Base-by-base conservation (phyloP, 1,140 invertebrate species). In the Drosophila kikkawai region DNA sequence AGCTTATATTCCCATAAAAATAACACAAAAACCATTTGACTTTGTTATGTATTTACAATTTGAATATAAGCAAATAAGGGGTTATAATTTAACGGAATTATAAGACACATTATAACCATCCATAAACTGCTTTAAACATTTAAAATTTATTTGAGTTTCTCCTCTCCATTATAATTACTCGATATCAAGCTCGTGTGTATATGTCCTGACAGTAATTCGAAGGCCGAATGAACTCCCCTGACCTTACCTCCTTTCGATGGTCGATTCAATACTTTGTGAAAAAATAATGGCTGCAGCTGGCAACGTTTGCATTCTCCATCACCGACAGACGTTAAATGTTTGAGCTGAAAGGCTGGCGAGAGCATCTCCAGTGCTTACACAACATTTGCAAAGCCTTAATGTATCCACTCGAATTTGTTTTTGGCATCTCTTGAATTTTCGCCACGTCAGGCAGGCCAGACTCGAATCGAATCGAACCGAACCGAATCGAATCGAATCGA, bases 361-460 rank as follows among this genome's bases (percentile, higher is more conserved):
- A 26, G 36, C 55, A 29, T 39, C n/a, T 66, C 51, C 44, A 75
- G 19, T 34, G 45, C 64, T 67, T 76, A 66, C 55, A 76, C 47
- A 75, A 66, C 57, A 58, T 76, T 51, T 44, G 70, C 68, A 74
- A 74, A 61, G 57, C 58, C 70, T 75, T 75, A 74, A 75, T 75
- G 70, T 73, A 75, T 75, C 51, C 59, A 63, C 71, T 74, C 71
- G 60, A 73, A 55, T 84, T 81, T 81, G 66, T 53, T 61, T 59
- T 57, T 39, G 69, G 51, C 45, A 66, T 69, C 63, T 59, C 51
- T 34, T 53, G 47, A 45, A 80, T 63, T 29, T 63, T 63, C 57
- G 12, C 53, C 67, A 63, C 36, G 59, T 41, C 57, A 48, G 17
- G 41, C 26, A 41, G n/a, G 50, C 13, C 53, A 79, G 58, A 45